Conservation (phyloP, 2,797 vertebrate genomes). For the Enteromius argenteus region DNA sequence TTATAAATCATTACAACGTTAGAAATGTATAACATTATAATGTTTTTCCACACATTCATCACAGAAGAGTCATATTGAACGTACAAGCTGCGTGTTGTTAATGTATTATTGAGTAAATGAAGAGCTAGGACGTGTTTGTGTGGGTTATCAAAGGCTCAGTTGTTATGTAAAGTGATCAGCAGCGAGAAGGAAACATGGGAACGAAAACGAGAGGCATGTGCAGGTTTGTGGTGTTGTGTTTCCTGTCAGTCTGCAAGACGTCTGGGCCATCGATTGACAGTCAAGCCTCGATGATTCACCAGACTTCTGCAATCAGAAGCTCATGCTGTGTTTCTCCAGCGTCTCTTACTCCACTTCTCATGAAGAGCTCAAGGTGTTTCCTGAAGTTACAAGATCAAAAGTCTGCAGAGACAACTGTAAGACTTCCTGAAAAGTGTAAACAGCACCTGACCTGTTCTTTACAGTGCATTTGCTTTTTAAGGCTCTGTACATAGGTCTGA, state of each 20-base stretch:
- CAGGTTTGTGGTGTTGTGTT: conserved; percentile 49
- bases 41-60: not conserved
- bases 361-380: conserved; percentile 16
- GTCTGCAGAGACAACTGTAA: not conserved
- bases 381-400: not conserved
- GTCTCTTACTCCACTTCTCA: not conserved
- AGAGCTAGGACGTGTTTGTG: not conserved
- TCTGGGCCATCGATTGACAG: conserved; percentile 28
- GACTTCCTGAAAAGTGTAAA: conserved; percentile 7
- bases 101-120: not conserved
- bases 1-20: too few relatives aligned
- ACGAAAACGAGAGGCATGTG: conserved; percentile 11
- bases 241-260: conserved; percentile 61
- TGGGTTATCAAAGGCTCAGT: not conserved
- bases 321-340: too few relatives aligned
- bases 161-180: not conserved
- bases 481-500: not conserved
- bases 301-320: conserved; percentile 21
- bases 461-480: not conserved
- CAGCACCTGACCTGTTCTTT: not conserved
- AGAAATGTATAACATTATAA: too few relatives aligned
- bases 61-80: not conserved
- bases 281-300: not conserved
- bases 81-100: not conserved
- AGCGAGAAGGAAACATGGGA: not conserved